Base-by-base conservation (phyloP, 2,888 invertebrate genomes). In the Caenorhabditis zanzibari region DNA sequence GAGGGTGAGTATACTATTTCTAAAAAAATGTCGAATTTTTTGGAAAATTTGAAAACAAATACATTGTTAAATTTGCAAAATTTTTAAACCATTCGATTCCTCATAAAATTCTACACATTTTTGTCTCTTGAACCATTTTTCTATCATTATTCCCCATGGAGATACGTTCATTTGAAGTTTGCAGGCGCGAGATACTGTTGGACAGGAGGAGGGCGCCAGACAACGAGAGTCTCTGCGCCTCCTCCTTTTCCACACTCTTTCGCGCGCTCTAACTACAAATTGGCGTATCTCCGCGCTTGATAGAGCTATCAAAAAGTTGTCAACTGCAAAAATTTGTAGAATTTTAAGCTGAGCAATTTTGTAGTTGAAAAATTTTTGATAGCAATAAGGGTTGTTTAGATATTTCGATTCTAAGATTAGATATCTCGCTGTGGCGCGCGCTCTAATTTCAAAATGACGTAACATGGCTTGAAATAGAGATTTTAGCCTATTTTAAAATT, bases 1-100 rank as follows among this genome's bases (percentile, higher is more conserved):
- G 61, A 68, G 86, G 10, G 87, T 85, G 63, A 69, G 74, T 49
- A n/a, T n/a, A n/a, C n/a, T n/a, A n/a, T n/a, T n/a, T 52, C 2
- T 2, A 4, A 12, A 12, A 26, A 54, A 24, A 54, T 9, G 19
- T 44, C 41, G n/a, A 16, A n/a, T 35, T 10, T 1, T 54, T 56
- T 12, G 7, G 28, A 28, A 28, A 16, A 12, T 38, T n/a, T 10
- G 9, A 52, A 52, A 19, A 52, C 2, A n/a, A n/a, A n/a, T n/a
- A n/a, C n/a, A n/a, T n/a, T 10, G n/a, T 52, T 7, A 5, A 0
- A 7, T 4, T 32, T 32, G 32, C 32, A 7, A 32, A 32, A 32
- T 32, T 32, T 32, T 32, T 32, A 32, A 32, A 32, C 32, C 32
- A 32, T n/a, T n/a, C n/a, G n/a, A n/a, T n/a, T n/a, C 16, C 9